A percentile compares a stretch with the other conserved stretches of the same genome.
phyloP scores from a whole-genome alignment of 2,113 vertebrate species.

The Rhea americana region DNA sequence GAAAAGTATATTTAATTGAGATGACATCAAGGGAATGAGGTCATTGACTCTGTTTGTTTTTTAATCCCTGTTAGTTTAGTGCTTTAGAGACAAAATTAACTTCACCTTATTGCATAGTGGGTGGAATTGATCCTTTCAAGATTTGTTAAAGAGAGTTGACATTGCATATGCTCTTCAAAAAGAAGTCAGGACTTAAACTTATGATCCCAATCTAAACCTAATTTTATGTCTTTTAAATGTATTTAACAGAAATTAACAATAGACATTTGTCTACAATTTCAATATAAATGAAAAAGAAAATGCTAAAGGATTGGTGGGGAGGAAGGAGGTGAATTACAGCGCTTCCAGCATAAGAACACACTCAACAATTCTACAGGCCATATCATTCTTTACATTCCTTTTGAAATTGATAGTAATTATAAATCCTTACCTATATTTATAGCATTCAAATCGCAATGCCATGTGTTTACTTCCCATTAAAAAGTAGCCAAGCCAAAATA shows the following conservation, averaged over 20 bases:
- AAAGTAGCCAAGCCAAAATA: constrained; percentile 19
- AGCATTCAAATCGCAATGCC: background rate
- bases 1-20: constrained; percentile 50
- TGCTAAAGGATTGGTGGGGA: background rate
- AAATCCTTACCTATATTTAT: constrained; percentile 16
- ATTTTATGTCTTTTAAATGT: constrained; percentile 23
- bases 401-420: background rate
- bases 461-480: background rate
- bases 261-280: background rate
- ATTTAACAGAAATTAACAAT: constrained; percentile 14
- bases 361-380: background rate
- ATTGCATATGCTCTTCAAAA: constrained; percentile 12
- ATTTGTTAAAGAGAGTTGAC: constrained; percentile 15
- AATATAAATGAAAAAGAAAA: constrained; percentile 14
- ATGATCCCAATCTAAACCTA: constrained; percentile 39
- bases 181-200: constrained; percentile 28
- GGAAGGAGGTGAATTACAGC: background rate
- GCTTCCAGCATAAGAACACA: background rate
- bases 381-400: background rate
- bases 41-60: constrained; percentile 59
- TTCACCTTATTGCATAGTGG: constrained; percentile 40
- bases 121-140: constrained; percentile 52
- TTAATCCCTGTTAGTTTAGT: constrained; percentile 49
- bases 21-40: constrained; percentile 62
- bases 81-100: constrained; percentile 49